Percentiles rank a stretch among this genome's conserved stretches.
Conservation (phyloP, 2,888 invertebrate species). For the Folsomia candida region DNA sequence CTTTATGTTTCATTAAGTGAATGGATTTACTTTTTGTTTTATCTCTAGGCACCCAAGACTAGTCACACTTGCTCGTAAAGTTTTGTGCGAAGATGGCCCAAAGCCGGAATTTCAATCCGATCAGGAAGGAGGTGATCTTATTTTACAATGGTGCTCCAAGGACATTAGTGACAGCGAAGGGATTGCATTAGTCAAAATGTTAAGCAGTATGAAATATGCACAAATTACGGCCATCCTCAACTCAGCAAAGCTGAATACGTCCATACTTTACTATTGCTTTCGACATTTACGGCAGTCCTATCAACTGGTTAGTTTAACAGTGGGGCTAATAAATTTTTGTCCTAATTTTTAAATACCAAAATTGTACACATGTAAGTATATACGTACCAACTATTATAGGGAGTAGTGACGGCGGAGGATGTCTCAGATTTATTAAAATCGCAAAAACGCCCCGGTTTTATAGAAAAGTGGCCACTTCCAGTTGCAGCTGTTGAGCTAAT, state of each 20-base stretch:
- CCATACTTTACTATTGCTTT: conserved; percentile 41
- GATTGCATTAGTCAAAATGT: conserved; percentile 42
- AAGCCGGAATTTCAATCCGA: neutral
- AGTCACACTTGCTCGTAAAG: conserved; percentile 12
- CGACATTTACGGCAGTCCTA: conserved; percentile 31
- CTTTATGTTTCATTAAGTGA: neutral
- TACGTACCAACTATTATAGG: conserved; percentile 8
- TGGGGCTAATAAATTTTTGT: neutral
- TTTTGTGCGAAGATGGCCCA: conserved; percentile 20
- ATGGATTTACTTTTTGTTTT: too few relatives aligned
- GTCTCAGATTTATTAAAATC: conserved; percentile 41
- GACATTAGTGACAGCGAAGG: conserved; percentile 45
- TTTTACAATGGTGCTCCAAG: conserved; percentile 40
- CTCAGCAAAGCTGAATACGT: conserved; percentile 36
- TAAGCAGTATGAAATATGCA: conserved; percentile 37
- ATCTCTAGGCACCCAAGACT: conserved; percentile 43
- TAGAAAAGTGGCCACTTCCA: conserved; percentile 45
- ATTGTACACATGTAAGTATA: too few relatives aligned
- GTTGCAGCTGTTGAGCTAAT: conserved; percentile 47
- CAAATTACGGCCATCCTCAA: conserved; percentile 42
- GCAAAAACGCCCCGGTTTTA: conserved; percentile 36
- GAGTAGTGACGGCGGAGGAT: conserved; percentile 12
- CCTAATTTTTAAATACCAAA: too few relatives aligned
- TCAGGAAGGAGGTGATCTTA: neutral
- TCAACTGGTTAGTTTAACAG: conserved; percentile 26